phyloP scores from a whole-genome alignment of 37 sponge, comb jelly and placozoan genomes.

The Chondrilla cf. caribensis region DNA sequence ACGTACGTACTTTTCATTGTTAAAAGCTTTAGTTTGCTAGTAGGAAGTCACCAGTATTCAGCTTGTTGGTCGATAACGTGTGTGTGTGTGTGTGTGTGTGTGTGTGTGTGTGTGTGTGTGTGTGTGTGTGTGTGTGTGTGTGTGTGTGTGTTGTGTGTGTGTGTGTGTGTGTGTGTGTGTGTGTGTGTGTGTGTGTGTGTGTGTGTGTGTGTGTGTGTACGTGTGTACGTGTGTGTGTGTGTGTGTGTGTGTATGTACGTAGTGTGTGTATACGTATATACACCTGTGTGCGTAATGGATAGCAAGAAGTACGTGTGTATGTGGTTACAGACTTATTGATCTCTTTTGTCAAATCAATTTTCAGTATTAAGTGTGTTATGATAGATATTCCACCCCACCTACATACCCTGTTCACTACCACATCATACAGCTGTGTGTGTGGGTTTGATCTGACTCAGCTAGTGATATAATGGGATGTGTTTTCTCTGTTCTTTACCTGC shows the following conservation, averaged over 20 bases:
- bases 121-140: neutral
- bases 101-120: neutral
- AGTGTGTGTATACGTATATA: no score
- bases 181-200: neutral
- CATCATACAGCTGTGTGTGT: no score
- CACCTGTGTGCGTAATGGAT: no score
- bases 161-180: constrained; percentile 19
- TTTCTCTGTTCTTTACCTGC: no score
- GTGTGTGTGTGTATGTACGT: neutral
- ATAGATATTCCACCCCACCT: no score
- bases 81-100: neutral
- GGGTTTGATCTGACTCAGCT: no score
- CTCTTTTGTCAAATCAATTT: no score
- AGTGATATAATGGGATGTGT: no score
- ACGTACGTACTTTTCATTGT: neutral
- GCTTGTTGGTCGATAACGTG: neutral
- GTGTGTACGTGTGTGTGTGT: constrained; percentile 15
- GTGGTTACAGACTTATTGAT: no score
- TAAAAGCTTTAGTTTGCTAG: neutral
- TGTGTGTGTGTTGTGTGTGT: neutral
- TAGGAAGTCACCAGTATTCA: neutral
- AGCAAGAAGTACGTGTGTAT: no score
- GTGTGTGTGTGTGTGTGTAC: constrained; percentile 10
- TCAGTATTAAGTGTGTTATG: no score
- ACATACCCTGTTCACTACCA: no score